Percentiles rank a stretch among this genome's conserved stretches.
These are phyloP conservation scores for Melanotaenia trifasciata DNA, from an alignment of 2,797 vertebrate species.

Conservation along the genomic window DNA sequence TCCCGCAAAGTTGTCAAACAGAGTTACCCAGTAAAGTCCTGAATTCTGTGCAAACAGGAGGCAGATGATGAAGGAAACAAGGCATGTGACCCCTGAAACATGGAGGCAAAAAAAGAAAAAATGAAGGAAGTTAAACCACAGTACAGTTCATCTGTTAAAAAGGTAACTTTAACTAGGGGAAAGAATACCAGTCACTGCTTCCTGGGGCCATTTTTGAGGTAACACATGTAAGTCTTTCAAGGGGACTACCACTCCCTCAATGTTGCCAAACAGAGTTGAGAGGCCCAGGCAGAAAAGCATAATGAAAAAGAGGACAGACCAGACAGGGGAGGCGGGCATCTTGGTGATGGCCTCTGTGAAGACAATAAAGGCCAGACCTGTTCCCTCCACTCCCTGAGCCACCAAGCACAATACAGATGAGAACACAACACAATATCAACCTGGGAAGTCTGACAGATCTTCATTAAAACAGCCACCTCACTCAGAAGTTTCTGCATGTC, in stretches of 20 bases:
- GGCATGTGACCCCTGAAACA: conserved; percentile 86
- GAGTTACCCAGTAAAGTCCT: conserved; percentile 93
- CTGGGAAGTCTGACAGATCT: rapidly evolving
- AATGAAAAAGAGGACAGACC: conserved; percentile 94
- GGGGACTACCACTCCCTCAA: conserved; percentile 91
- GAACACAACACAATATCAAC: background rate
- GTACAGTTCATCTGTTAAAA: background rate
- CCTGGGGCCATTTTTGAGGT: conserved; percentile 88
- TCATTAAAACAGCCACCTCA: conserved; percentile 75
- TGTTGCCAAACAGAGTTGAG: conserved; percentile 93
- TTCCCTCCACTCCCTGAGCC: conserved; percentile 93
- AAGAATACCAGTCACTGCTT: conserved; percentile 87
- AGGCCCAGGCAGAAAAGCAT: conserved; percentile 96
- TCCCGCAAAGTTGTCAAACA: conserved; percentile 91
- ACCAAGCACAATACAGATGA: background rate
- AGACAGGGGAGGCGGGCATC: conserved; percentile 91
- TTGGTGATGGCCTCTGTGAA: conserved; percentile 97
- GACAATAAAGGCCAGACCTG: conserved; percentile 95
- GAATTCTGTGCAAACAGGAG: conserved; percentile 90
- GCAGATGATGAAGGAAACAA: conserved; percentile 82
- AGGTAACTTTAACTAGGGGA: background rate
- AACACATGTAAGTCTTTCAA: conserved; percentile 88
- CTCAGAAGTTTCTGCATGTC: conserved; percentile 86
- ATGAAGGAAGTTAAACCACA: background rate
- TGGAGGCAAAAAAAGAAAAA: conserved; percentile 9